Conservation (phyloP, 2,888 invertebrate genomes). For the Pristionchus maxplancki region DNA sequence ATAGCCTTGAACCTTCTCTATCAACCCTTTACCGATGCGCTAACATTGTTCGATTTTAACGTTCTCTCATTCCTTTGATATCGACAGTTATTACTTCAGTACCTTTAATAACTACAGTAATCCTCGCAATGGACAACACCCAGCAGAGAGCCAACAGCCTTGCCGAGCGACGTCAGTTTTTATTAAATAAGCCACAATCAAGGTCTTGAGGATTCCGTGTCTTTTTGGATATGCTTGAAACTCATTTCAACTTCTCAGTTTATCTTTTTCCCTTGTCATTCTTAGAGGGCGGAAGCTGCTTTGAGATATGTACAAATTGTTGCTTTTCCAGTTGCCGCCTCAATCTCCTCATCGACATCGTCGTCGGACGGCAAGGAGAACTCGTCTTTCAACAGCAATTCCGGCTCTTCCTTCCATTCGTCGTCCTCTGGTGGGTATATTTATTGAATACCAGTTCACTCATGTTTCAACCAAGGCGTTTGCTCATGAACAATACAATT, state of each 20-base stretch:
- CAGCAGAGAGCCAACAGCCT: background rate
- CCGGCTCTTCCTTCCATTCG: background rate
- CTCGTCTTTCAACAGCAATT: background rate
- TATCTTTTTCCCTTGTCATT: too few species aligned
- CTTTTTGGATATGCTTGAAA: background rate
- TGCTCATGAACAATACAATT: too few species aligned
- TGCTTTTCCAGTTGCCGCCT: background rate
- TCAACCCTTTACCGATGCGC: too few species aligned
- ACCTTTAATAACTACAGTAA: background rate
- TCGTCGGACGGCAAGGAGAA: background rate
- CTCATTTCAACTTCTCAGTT: background rate
- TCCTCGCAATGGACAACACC: background rate
- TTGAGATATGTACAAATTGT: background rate
- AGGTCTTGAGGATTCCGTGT: too few species aligned
- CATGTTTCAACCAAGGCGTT: too few species aligned
- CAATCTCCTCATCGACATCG: background rate
- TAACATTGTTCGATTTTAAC: too few species aligned
- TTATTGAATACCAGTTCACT: too few species aligned
- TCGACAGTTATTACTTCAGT: background rate
- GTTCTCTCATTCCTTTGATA: too few species aligned
- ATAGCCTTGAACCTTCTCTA: too few species aligned
- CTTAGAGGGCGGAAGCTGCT: too few species aligned
- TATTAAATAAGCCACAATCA: background rate
- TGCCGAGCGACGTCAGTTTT: background rate
- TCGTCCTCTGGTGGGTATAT: background rate